A percentile compares a stretch with the other conserved stretches of the same genome.
These are phyloP conservation scores for Glaucopsyche alexis DNA, from an alignment of 2,888 invertebrate species.

Conservation along the genomic window DNA sequence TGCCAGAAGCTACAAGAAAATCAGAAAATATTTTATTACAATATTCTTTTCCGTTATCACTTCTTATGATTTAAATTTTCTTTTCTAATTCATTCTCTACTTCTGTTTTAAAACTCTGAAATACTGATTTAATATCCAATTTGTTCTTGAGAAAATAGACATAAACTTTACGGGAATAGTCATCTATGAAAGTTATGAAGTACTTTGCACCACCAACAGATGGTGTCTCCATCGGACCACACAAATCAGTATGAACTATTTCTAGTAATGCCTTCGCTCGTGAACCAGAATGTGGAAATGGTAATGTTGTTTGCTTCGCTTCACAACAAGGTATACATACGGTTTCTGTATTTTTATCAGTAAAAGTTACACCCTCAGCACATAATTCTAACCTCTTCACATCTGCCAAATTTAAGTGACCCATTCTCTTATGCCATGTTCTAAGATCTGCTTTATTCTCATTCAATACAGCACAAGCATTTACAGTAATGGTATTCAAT, in stretches of 20 bases:
- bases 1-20: background rate
- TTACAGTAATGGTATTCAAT: background rate
- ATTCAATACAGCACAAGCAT: background rate
- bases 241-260: too few species aligned
- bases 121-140: background rate
- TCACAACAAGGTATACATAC: background rate
- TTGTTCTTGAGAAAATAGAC: background rate
- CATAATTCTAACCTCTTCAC: too few species aligned
- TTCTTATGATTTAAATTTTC: too few species aligned
- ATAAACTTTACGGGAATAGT: constrained; percentile 1
- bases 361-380: too few species aligned
- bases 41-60: background rate
- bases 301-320: background rate
- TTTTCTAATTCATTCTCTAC: background rate
- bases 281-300: background rate
- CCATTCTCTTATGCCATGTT: too few species aligned
- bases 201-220: constrained; percentile 16
- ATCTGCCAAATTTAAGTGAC: too few species aligned
- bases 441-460: too few species aligned
- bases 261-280: background rate
- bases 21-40: background rate
- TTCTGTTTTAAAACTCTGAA: background rate
- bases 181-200: constrained; percentile 22
- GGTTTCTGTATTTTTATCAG: too few species aligned
- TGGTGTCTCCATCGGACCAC: too few species aligned